Evolutionary conservation across 2,797 vertebrate species (phyloP), one percentile per base, ranked within the genome.

Genomic region (Champsocephalus gunnari): DNA sequence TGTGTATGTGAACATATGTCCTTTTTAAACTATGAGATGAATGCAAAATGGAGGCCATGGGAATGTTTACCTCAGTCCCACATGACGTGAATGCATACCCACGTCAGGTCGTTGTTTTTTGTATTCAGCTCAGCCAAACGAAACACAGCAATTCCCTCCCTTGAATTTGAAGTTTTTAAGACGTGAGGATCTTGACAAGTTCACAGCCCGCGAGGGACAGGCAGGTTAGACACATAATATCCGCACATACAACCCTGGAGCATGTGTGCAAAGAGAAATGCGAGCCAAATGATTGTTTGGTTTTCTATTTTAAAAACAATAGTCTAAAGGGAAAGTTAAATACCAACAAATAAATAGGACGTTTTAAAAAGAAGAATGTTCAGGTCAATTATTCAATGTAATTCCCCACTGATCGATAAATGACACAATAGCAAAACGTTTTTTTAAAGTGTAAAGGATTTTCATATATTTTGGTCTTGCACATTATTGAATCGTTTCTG

Each of bases 161-260:
- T 32, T 32, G 14, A 2, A 3, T 19, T 21, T 55, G 28, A 38
- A 9, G 6, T 7, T 63, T 62, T 7, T 38, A 59, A 58, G 50
- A 48, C 3, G n/a, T 48, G 50, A 54, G 47, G 34, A 66, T 49
- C 45, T 16, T 61, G 68, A 45, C 65, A 53, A 60, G 65, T 50
- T 73, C 16, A 53, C 53, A 44, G 56, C 34, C 16, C 5, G 16
- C 11, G 24, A 59, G 66, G 50, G 16, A 61, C 0, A 3, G 34
- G 34, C 43, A 10, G 49, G 4, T 55, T 19, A 49, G 11, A 43
- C 7, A 14, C 13, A 21, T 43, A 16, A 49, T 62, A 28, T 47
- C 10, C 34, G 38, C 12, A 44, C 0, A 14, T 21, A 43, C 28
- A 10, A 58, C 28, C 16, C 12, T 51, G 19, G 9, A 21, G 5